phyloP scores from a whole-genome alignment of 1,140 invertebrate species.

The Sycobia sp. region DNA sequence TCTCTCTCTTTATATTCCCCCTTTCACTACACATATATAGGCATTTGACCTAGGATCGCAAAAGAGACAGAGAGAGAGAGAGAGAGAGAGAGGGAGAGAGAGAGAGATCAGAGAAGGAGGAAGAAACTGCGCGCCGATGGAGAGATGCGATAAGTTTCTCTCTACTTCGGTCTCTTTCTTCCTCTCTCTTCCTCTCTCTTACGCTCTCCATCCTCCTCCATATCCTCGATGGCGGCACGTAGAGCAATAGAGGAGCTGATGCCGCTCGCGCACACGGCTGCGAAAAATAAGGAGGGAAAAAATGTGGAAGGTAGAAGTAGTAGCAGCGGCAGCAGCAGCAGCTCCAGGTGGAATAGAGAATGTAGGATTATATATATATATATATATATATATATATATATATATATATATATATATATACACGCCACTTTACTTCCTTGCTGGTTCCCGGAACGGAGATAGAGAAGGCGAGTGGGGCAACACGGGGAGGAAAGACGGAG shows the following conservation, averaged over 20 bases:
- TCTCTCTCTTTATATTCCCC: no score
- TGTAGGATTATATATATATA: no score
- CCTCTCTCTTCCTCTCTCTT: neutral
- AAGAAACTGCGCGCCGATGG: slow-evolving; percentile 18
- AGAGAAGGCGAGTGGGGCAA: neutral
- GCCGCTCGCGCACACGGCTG: neutral
- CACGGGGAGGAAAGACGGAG: neutral
- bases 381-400: no score
- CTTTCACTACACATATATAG: no score
- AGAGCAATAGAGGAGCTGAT: slow-evolving; percentile 3
- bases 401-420: no score
- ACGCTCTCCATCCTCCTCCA: neutral
- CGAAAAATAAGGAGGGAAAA: neutral
- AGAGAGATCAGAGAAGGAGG: no score
- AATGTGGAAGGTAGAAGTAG: neutral
- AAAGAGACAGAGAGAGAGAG: no score
- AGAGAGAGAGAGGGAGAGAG: no score
- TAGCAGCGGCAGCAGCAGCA: neutral
- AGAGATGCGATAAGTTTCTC: slow-evolving; percentile 24
- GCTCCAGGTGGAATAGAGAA: slow-evolving; percentile 12
- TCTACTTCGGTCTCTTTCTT: neutral
- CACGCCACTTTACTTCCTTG: no score
- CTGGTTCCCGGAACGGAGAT: neutral
- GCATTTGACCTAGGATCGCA: slow-evolving; percentile 27
- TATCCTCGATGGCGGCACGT: slow-evolving; percentile 15